Evolutionary conservation across 2,113 vertebrate species (phyloP).

Genomic region (Ageneiosus marmoratus): DNA sequence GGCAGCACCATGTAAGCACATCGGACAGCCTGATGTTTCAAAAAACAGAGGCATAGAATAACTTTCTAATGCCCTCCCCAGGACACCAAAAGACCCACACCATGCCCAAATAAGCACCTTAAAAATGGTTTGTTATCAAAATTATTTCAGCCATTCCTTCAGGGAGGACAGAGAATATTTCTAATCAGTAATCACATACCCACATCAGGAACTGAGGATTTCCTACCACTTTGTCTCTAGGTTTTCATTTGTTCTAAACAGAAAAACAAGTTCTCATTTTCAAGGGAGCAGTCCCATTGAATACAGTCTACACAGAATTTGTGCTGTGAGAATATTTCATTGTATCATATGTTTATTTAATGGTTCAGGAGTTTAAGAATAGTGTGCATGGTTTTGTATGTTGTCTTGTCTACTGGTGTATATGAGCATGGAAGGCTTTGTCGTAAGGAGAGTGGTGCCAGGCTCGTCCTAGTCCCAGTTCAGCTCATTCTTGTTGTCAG

Average conservation of each 20-base stretch:
- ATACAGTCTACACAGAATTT: background rate
- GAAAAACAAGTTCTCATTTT: conserved; percentile 16
- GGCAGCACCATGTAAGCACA: conserved; percentile 68
- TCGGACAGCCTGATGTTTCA: conserved; percentile 70
- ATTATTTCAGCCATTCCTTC: background rate
- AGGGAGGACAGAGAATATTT: background rate
- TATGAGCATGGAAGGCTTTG: conserved; percentile 16
- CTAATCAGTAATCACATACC: background rate
- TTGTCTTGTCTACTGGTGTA: background rate
- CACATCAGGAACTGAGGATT: conserved; percentile 50
- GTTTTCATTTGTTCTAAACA: conserved; percentile 42
- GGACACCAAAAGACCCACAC: background rate
- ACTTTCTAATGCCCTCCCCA: background rate
- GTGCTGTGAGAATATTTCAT: conserved; percentile 35
- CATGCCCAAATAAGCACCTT: background rate
- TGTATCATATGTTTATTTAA: background rate
- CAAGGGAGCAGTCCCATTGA: background rate
- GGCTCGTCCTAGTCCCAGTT: conserved; percentile 26
- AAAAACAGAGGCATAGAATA: background rate
- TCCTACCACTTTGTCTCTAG: conserved; percentile 50
- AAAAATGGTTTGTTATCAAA: background rate
- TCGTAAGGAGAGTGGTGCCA: conserved; percentile 39
- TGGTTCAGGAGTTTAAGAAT: background rate
- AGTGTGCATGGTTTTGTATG: background rate
- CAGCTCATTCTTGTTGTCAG: conserved; percentile 2